Conservation (phyloP, 2,797 vertebrate genomes). For the Liparis tanakae region DNA sequence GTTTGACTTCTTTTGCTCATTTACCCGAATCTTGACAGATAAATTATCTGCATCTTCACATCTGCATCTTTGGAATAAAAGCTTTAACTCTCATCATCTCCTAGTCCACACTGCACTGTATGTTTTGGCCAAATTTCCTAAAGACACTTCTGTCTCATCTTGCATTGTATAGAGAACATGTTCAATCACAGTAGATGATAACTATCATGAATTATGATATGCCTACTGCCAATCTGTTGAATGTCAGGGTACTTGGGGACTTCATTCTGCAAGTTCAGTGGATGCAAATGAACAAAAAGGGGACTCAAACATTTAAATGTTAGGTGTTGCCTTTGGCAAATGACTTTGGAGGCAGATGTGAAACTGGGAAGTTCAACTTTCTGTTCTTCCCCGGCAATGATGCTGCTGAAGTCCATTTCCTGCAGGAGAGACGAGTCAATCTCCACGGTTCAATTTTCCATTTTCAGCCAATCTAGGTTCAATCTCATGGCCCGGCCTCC, state of each 20-base stretch:
- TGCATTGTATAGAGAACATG: neutral
- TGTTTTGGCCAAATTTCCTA: conserved; percentile 28
- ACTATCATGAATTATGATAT: neutral
- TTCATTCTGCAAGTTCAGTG: conserved; percentile 12
- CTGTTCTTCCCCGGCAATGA: conserved; percentile 18
- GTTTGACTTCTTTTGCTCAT: neutral
- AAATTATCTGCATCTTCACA: neutral
- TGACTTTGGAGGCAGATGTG: conserved; percentile 57
- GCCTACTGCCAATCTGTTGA: conserved; percentile 34
- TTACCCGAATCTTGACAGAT: neutral
- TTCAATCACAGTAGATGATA: conserved; percentile 1
- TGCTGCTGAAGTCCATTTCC: conserved; percentile 24
- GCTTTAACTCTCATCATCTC: conserved; percentile 1
- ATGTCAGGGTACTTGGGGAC: conserved; percentile 42
- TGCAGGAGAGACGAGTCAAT: conserved; percentile 64
- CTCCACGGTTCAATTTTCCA: conserved; percentile 77
- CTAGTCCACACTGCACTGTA: neutral
- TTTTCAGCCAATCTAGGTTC: conserved; percentile 71
- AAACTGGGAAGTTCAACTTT: conserved; percentile 48
- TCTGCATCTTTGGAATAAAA: neutral
- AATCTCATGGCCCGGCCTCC: conserved; percentile 67
- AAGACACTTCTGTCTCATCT: conserved; percentile 2
- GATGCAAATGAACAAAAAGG: conserved; percentile 43
- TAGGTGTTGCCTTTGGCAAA: conserved; percentile 37
- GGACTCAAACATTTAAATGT: conserved; percentile 56